Base-by-base conservation (phyloP, 2,888 invertebrate genomes). In the Morpho achilles region DNA sequence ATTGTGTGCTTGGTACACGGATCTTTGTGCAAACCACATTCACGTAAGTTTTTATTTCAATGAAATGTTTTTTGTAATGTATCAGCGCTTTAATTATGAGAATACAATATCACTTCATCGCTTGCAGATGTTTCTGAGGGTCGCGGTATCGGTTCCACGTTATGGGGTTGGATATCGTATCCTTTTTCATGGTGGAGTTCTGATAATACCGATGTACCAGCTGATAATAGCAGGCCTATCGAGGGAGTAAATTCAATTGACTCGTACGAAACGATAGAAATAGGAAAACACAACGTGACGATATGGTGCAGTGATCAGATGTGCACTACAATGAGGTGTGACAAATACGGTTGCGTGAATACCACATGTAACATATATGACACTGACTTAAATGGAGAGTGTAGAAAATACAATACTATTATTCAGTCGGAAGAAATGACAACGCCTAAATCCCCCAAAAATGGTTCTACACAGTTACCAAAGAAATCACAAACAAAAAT, bases 261-360 rank as follows among this genome's bases (percentile, higher is more conserved):
- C 22, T 58, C 67, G 5, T 71, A 73, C 50, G 77, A 79, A 44
- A 71, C 72, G 60, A 72, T 81, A 60, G 79, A 82, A 61, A 73
- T 87, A 40, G 77, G 74, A 6, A 81, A 73, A 53, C 80, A 76
- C 44, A 88, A 86, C 64, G 79, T 89, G 2, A 84, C 86, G 2
- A 79, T 90, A 8, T 84, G 80, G 83, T 91, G 91, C 68, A 84
- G 87, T 69, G 89, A 90, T 46, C 91, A 91, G 71, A 90, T 81
- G 4, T 91, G 91, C 64, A 91, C 84, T 2, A 90, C 86, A 7
- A 82, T 82, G 79, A 84, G 79, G 64, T 90, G 91, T 65, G 78
- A 84, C 60, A 78, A 71, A 58, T 69, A 67, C 10, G 79, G 80
- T 6, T 91, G 91, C 67, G 75, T 67, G 8, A 88, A 87, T 58